These are phyloP conservation scores for Nicator chloris DNA, from an alignment of 2,113 vertebrate genomes.

Conservation along the genomic window DNA sequence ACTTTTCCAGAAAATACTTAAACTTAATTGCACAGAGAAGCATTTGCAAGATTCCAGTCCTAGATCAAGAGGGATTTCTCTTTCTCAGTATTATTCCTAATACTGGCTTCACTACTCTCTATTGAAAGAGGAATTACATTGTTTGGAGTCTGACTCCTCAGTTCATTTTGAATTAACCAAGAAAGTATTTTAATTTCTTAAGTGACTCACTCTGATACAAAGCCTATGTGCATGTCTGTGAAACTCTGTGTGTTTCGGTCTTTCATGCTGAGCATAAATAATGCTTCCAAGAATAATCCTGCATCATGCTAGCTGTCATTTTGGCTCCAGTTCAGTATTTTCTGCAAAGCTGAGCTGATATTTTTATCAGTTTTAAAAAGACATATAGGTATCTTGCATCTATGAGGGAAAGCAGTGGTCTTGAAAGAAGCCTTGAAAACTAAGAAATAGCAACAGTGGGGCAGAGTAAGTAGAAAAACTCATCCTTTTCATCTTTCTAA, in stretches of 20 bases:
- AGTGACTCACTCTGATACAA: neutral
- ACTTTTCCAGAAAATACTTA: neutral
- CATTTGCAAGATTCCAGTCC: neutral
- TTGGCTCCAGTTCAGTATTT: neutral
- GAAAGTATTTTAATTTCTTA: neutral
- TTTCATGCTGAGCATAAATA: constrained; percentile 10
- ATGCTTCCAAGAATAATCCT: constrained; percentile 5
- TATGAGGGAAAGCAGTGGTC: neutral
- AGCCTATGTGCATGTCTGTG: neutral
- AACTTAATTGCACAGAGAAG: neutral
- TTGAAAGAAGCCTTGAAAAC: neutral
- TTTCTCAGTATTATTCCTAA: neutral
- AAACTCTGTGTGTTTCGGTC: neutral
- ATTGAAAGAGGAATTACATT: neutral
- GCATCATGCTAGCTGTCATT: neutral
- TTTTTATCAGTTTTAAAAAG: neutral
- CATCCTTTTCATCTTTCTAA: neutral
- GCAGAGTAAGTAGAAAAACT: neutral
- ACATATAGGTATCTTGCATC: neutral
- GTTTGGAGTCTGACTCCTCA: neutral
- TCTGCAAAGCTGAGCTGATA: neutral
- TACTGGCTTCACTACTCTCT: neutral
- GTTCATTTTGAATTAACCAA: neutral
- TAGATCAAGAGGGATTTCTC: neutral
- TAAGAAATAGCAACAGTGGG: neutral